Conservation (phyloP, 2,888 invertebrate species). For the Ectropis crepuscularia region DNA sequence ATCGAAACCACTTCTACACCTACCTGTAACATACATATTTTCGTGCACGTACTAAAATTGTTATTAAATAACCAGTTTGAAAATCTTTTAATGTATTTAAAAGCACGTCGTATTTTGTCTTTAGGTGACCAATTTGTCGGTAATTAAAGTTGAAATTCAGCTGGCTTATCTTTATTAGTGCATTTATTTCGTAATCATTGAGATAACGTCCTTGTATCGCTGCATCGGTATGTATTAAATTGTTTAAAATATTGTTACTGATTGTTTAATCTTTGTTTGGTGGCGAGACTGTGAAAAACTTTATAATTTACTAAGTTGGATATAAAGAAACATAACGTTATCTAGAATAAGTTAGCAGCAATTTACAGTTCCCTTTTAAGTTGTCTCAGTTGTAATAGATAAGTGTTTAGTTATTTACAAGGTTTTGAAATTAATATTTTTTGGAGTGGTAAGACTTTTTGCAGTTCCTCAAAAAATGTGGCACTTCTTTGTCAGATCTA, state of each 20-base stretch:
- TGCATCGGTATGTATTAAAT: slow-evolving; percentile 28
- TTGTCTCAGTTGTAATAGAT: too few species aligned
- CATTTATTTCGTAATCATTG: slow-evolving; percentile 60
- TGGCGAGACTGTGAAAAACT: slow-evolving; percentile 5
- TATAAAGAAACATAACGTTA: neutral
- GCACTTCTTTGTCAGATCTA: too few species aligned
- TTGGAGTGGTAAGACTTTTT: too few species aligned
- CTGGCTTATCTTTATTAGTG: slow-evolving; percentile 61
- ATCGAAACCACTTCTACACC: neutral
- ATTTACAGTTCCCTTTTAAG: too few species aligned
- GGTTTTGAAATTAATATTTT: too few species aligned
- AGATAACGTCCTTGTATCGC: slow-evolving; percentile 43
- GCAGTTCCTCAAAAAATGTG: too few species aligned
- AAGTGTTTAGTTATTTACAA: too few species aligned
- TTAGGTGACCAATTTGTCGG: slow-evolving; percentile 66
- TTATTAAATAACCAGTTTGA: slow-evolving; percentile 35
- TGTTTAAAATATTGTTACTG: slow-evolving; percentile 33
- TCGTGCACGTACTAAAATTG: slow-evolving; percentile 12
- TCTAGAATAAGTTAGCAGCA: too few species aligned
- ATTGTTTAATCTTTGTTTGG: slow-evolving; percentile 31
- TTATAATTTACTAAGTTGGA: neutral
- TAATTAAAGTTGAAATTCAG: slow-evolving; percentile 61
- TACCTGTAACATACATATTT: slow-evolving; percentile 15
- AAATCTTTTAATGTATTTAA: slow-evolving; percentile 50
- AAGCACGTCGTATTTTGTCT: slow-evolving; percentile 52